Evolutionary conservation across 2,797 vertebrate species (phyloP), one percentile per base, ranked within the genome.

Genomic region (Sebastes steindachneri): DNA sequence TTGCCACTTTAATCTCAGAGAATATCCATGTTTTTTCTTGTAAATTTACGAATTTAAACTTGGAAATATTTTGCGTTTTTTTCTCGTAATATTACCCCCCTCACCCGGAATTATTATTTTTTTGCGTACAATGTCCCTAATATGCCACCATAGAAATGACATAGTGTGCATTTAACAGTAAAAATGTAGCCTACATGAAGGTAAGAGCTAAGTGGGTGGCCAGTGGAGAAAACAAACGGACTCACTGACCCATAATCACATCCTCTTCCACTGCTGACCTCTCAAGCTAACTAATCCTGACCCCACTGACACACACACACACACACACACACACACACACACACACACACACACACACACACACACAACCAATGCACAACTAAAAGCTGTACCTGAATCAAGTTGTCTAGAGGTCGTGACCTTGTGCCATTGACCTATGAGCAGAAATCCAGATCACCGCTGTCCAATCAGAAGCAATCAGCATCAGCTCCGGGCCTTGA

Each of bases 391-490:
- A 48, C 45, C 45, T 48, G 17, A 48, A 4, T 48, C 7, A 19
- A 53, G 4, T 21, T 53, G 48, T 21, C 0, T 10, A 53, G 48
- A 53, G 48, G 48, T 53, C 4, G 19, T 53, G 0, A 53, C 48
- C 48, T 21, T 0, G 9, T 21, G 19, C 19, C 48, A 21, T 53
- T 53, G 48, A 21, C 48, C 48, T 53, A 21, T 53, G 4, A 53
- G 19, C 48, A 53, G 19, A 48, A 48, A 53, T 53, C 48, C 19
- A 53, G 48, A 4, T 21, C 48, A 53, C 48, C 4, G 48, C 48
- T 21, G 19, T n/a, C 48, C 83, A 77, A 81, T 89, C 89, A 85
- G 57, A 67, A 74, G 26, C 54, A 59, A 81, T 87, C 72, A 58
- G 3, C 68, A 23, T 78, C 68, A 76, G 33, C 77, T 37, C 8